Conservation (phyloP, 2,888 invertebrate species). For the Drosophila mimica region DNA sequence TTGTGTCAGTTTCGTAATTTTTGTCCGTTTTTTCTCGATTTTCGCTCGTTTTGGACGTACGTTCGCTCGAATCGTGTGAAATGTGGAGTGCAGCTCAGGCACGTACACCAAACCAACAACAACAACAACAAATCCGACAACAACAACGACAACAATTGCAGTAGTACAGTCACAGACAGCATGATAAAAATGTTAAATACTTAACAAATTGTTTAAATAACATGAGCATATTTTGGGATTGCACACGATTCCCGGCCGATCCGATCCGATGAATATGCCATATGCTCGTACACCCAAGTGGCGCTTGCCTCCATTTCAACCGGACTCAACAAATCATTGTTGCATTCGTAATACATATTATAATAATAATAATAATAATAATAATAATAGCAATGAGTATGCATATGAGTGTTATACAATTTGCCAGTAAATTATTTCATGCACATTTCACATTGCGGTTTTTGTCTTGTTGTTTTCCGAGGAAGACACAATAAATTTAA, state of each 20-base stretch:
- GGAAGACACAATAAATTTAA: conserved; percentile 38
- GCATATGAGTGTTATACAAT: conserved; percentile 43
- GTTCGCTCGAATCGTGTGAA: conserved; percentile 69
- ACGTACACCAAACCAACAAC: conserved; percentile 57
- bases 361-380: conserved; percentile 6
- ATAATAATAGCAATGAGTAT: conserved; percentile 5
- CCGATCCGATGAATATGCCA: conserved; percentile 34
- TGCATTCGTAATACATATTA: conserved; percentile 12
- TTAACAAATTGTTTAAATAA: conserved; percentile 48
- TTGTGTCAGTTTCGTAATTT: conserved; percentile 26
- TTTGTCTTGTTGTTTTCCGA: conserved; percentile 19
- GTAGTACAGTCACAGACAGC: conserved; percentile 45
- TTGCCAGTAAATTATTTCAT: conserved; percentile 27
- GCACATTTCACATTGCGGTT: conserved; percentile 34
- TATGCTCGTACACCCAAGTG: conserved; percentile 21
- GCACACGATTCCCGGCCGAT: conserved; percentile 45
- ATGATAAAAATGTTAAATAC: conserved; percentile 61
- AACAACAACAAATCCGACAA: conserved; percentile 10
- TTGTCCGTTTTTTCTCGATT: conserved; percentile 16
- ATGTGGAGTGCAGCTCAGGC: conserved; percentile 67
- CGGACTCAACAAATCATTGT: conserved; percentile 22
- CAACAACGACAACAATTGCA: conserved; percentile 15
- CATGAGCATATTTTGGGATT: conserved; percentile 37
- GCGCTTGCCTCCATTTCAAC: conserved; percentile 11
- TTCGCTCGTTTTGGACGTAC: conserved; percentile 32